Base-by-base conservation (phyloP, 2,888 invertebrate species). In the Chromoteleia sp. region DNA sequence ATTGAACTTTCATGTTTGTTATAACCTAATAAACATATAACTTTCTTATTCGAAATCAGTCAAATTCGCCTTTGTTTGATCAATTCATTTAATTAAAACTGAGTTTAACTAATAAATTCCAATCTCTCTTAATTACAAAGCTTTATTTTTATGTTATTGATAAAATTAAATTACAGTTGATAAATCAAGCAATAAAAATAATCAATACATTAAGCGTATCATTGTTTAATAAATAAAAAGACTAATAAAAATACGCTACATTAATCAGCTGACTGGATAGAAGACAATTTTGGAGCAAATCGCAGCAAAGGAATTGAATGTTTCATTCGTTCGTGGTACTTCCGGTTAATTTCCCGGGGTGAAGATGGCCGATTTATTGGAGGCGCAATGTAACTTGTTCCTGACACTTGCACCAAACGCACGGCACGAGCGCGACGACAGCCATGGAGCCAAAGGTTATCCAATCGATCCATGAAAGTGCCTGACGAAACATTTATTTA, bases 401-500 rank as follows among this genome's bases (percentile, higher is more conserved):
- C 25, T 74, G 78, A 63, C 67, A 82, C 70, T 83, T 82, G 65
- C 81, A 73, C 79, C 81, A 81, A 61, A 85, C 76, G 63, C 83
- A 85, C 56, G 61, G 52, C 71, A 81, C 29, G 30, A 84, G 75
- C 19, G 73, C 74, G n/a, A 82, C 81, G 80, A 82, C 81, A 52
- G 82, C 52, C 65, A 74, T 76, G 54, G 83, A 84, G 67, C 80
- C 84, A 80, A 83, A 84, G 65, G 79, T 73, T 41, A 84, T 71
- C 70, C 83, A 75, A 73, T 85, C 84, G 77, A 80, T 63, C 71
- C 82, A 83, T 48, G 81, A 70, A 68, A 76, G 67, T 67, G 78
- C 73, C 83, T 84, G 80, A 83, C 82, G 79, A 79, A 82, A 76
- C 73, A 54, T 79, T 83, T 83, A 83, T 83, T 83, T 83, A 83